Evolutionary conservation across 1,140 invertebrate species (phyloP).

Genomic region (Drosophila grimshawi): DNA sequence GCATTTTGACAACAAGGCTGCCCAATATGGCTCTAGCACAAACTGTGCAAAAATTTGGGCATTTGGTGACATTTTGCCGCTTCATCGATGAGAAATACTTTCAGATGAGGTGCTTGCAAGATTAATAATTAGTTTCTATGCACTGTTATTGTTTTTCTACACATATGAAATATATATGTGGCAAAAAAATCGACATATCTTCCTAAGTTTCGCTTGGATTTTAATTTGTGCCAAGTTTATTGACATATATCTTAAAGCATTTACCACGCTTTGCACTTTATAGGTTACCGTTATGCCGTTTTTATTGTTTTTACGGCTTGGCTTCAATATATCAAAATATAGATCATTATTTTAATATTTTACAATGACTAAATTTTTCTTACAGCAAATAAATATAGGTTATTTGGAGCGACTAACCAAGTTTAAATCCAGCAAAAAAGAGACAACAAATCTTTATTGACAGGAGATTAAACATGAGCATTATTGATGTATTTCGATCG

Average conservation of each 20-base stretch:
- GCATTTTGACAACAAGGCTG: conserved; percentile 93
- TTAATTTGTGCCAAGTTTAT: conserved; percentile 7
- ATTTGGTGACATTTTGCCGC: conserved; percentile 90
- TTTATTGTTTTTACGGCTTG: conserved; percentile 8
- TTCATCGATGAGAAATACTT: conserved; percentile 92
- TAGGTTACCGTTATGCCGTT: background rate
- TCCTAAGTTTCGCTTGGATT: conserved; percentile 4
- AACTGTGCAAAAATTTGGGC: conserved; percentile 89
- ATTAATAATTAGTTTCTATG: conserved; percentile 12
- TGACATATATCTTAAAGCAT: background rate
- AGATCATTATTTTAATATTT: background rate
- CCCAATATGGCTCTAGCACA: conserved; percentile 90
- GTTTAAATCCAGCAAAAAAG: conserved; percentile 1
- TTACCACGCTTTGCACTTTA: conserved; percentile 1
- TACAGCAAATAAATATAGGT: conserved; percentile 33
- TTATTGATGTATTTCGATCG: too few species aligned
- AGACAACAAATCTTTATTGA: background rate
- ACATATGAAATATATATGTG: conserved; percentile 1
- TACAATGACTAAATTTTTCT: conserved; percentile 22
- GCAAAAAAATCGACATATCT: conserved; percentile 4
- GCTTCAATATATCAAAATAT: background rate
- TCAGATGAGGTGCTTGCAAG: conserved; percentile 75
- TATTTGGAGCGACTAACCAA: conserved; percentile 7
- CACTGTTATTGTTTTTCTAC: conserved; percentile 22
- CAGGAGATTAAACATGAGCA: too few species aligned